Evolutionary conservation across 2,797 vertebrate genomes (phyloP), one percentile per base, ranked within the genome.

Genomic region (Dromococcyx pavoninus): DNA sequence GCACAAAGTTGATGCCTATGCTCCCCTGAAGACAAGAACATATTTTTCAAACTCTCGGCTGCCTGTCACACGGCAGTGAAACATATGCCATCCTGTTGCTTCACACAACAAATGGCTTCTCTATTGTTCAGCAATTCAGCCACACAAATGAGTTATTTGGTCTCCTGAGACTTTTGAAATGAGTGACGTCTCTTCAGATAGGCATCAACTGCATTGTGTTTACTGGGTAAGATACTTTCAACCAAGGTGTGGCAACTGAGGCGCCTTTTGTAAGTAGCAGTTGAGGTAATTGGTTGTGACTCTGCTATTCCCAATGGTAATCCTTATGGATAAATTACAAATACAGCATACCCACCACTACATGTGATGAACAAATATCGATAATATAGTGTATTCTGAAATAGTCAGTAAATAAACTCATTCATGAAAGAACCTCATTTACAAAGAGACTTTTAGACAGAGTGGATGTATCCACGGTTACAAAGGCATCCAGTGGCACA

Each of bases 31-130:
- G 74, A 91, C 56, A 87, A 43, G 53, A 93, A 92, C 73, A 62
- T 44, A 93, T 94, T 96, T 95, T 94, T 74, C 78, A 81, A 86
- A 61, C 84, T 91, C 78, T 32, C 33, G 79, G 81, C 76, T 93
- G 80, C 80, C 93, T 89, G 72, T 64, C 39, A 5, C 39, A 17
- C 77, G 77, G 88, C 83, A 88, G 80, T 33, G 57, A 89, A 94
- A 81, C 88, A 91, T 67, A 83, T 76, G 93, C 93, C 88, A 73
- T 88, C 85, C 81, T 93, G 57, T 77, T 84, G 64, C 72, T 91
- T 71, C 81, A 86, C 75, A 77, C 72, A 92, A 95, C 32, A 87
- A 88, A 88, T 3, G 0, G 54, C 51, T 83, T 57, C 74, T 89
- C 80, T 89, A 64, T 86, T 57, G 50, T 78, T 91, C 69, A 79